Evolutionary conservation across 2,797 vertebrate genomes (phyloP).

Genomic region (Sciaenops ocellatus): DNA sequence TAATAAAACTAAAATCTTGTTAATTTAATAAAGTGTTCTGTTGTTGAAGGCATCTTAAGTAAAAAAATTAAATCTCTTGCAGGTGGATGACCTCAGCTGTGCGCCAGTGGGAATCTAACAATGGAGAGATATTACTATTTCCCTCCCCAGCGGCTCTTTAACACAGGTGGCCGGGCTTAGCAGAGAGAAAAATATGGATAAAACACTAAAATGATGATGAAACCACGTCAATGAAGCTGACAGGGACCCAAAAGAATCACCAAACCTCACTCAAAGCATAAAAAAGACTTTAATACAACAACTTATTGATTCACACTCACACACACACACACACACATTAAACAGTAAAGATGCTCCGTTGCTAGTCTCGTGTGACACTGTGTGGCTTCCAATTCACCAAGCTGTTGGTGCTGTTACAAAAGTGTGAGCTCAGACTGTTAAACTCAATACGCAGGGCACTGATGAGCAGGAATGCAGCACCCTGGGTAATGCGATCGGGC

Average conservation of each 20-base stretch:
- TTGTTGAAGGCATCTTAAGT: slow-evolving; percentile 26
- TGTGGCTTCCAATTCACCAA: slow-evolving; percentile 28
- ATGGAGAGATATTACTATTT: slow-evolving; percentile 38
- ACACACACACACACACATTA: slow-evolving; percentile 12
- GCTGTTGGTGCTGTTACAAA: slow-evolving; percentile 25
- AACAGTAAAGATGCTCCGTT: slow-evolving; percentile 18
- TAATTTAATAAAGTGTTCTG: slow-evolving; percentile 42
- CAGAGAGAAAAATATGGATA: slow-evolving; percentile 36
- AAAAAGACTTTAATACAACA: slow-evolving; percentile 59
- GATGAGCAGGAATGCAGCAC: slow-evolving; percentile 68
- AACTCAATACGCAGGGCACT: slow-evolving; percentile 46
- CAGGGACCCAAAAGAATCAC: slow-evolving; percentile 30
- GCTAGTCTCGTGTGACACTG: slow-evolving; percentile 1
- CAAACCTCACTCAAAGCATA: slow-evolving; percentile 22
- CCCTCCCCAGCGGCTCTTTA: slow-evolving; percentile 41
- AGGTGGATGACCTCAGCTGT: slow-evolving; percentile 72
- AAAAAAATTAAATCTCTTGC: slow-evolving; percentile 35
- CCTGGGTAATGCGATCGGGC: slow-evolving; percentile 61
- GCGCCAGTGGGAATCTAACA: slow-evolving; percentile 51
- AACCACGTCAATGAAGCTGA: slow-evolving; percentile 2
- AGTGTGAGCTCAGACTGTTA: slow-evolving; percentile 49
- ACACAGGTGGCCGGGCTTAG: slow-evolving; percentile 54
- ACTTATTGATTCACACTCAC: slow-evolving; percentile 23
- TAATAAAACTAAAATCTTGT: slow-evolving; percentile 33
- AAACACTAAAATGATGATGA: slow-evolving; percentile 51